A percentile compares a stretch with the other conserved stretches of the same genome.
These are phyloP conservation scores for Syngnathoides biaculeatus DNA, from an alignment of 2,113 vertebrate genomes.

Conservation along the genomic window DNA sequence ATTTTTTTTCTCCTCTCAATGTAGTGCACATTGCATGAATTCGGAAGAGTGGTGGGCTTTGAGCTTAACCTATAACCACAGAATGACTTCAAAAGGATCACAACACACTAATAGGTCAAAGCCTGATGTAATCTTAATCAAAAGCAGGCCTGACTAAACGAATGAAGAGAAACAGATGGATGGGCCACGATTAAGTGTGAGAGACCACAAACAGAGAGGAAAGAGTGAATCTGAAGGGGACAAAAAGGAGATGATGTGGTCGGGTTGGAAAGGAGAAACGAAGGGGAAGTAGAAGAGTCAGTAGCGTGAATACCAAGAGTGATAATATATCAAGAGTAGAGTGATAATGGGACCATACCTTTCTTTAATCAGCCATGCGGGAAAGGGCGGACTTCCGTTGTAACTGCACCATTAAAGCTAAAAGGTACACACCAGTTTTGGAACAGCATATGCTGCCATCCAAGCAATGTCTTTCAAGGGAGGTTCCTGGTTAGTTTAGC, in stretches of 20 bases:
- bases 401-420: too few relatives aligned
- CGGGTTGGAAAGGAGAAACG: conserved; percentile 22
- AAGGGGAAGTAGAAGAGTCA: conserved; percentile 7
- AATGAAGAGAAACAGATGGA: conserved; percentile 75
- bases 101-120: conserved; percentile 72
- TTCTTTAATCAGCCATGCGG: background rate
- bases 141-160: conserved; percentile 63
- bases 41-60: conserved; percentile 62
- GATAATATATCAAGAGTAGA: background rate
- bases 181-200: conserved; percentile 68
- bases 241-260: conserved; percentile 34
- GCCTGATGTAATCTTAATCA: conserved; percentile 73
- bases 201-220: conserved; percentile 69
- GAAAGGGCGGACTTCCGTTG: too few relatives aligned
- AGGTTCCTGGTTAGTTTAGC: too few relatives aligned
- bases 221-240: conserved; percentile 41
- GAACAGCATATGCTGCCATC: too few relatives aligned
- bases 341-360: background rate
- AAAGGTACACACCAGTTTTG: too few relatives aligned
- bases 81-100: conserved; percentile 70
- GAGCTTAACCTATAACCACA: conserved; percentile 70
- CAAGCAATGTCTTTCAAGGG: too few relatives aligned
- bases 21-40: conserved; percentile 47
- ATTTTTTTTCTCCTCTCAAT: conserved; percentile 35
- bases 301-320: background rate